Percentiles rank a stretch among this genome's conserved stretches.
These are phyloP conservation scores for Trichechus manatus DNA, from an alignment of 2,113 vertebrate species.

Conservation along the genomic window DNA sequence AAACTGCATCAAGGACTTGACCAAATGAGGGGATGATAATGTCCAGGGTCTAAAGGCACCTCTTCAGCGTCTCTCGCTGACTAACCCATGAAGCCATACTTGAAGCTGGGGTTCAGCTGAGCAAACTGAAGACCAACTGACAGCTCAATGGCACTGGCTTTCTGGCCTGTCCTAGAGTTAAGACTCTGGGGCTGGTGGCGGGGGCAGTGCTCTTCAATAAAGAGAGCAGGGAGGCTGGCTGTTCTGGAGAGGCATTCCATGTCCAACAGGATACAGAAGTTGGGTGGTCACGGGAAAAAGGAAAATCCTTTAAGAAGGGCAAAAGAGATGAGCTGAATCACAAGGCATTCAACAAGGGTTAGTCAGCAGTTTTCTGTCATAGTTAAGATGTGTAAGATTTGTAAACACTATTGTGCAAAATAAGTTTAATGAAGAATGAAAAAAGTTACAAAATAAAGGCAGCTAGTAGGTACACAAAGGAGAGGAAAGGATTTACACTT, in stretches of 20 bases:
- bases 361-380: constrained; percentile 45
- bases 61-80: neutral
- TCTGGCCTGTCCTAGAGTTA: neutral
- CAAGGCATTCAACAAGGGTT: neutral
- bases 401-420: constrained; percentile 69
- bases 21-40: constrained; percentile 9
- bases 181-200: neutral
- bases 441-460: constrained; percentile 4
- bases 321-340: constrained; percentile 1
- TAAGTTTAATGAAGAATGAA: constrained; percentile 57
- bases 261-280: neutral
- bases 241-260: neutral
- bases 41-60: constrained; percentile 38
- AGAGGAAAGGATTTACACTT: constrained; percentile 9
- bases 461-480: constrained; percentile 59
- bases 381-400: constrained; percentile 13
- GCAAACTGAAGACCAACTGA: constrained; percentile 33
- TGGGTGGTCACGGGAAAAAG: neutral
- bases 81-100: neutral
- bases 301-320: constrained; percentile 1
- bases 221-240: neutral
- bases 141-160: neutral
- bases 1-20: constrained; percentile 18
- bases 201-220: neutral
- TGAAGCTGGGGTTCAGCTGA: neutral